Evolutionary conservation across 1,140 invertebrate species (phyloP).

Genomic region (Cydia amplana): DNA sequence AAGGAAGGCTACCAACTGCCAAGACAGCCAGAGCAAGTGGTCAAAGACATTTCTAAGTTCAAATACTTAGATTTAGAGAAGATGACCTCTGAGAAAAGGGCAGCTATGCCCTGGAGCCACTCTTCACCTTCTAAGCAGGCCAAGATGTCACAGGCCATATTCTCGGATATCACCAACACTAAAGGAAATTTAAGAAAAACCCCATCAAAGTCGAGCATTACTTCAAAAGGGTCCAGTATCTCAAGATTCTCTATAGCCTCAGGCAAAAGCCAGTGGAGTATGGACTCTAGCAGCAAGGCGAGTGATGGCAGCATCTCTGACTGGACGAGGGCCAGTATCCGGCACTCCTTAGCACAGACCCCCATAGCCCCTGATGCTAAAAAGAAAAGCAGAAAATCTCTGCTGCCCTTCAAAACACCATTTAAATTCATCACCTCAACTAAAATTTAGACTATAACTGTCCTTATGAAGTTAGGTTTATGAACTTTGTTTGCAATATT

Average conservation of each 20-base stretch:
- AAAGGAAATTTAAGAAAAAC: conserved; percentile 56
- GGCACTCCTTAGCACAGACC: conserved; percentile 47
- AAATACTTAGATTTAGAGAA: conserved; percentile 75
- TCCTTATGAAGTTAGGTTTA: not conserved
- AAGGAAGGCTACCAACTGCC: conserved; percentile 46
- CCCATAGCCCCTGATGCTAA: conserved; percentile 56
- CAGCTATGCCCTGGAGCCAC: conserved; percentile 59
- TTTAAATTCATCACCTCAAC: conserved; percentile 73
- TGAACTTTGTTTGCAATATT: conserved; percentile 21
- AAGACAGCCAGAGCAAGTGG: conserved; percentile 41
- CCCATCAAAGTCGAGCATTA: conserved; percentile 64
- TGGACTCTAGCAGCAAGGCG: conserved; percentile 45
- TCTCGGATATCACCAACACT: conserved; percentile 61
- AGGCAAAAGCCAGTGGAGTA: conserved; percentile 54
- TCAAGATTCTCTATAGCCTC: conserved; percentile 52
- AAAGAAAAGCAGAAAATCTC: conserved; percentile 69
- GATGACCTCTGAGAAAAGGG: conserved; percentile 60
- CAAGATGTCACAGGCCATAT: conserved; percentile 56
- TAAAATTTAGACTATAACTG: conserved; percentile 51
- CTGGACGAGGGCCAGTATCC: conserved; percentile 48
- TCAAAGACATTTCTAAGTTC: conserved; percentile 70
- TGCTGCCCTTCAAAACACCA: conserved; percentile 76
- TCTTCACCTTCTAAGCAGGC: conserved; percentile 71
- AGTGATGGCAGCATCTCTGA: conserved; percentile 48
- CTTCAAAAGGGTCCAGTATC: conserved; percentile 56